These are phyloP conservation scores for Electrona antarctica DNA, from an alignment of 2,113 vertebrate genomes.

Conservation along the genomic window DNA sequence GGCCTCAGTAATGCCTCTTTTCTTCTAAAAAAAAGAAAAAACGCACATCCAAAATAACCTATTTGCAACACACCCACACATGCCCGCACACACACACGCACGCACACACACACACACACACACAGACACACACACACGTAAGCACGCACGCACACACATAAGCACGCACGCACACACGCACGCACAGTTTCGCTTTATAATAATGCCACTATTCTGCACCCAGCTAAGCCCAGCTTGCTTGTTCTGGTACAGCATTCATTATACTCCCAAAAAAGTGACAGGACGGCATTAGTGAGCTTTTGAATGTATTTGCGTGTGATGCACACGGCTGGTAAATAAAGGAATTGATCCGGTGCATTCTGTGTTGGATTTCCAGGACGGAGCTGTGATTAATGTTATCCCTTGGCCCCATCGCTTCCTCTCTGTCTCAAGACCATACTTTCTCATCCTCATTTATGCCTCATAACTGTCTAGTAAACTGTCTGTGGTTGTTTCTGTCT, in stretches of 20 bases:
- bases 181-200: constrained; percentile 68
- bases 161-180: too few relatives aligned
- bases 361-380: constrained; percentile 74
- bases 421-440: constrained; percentile 16
- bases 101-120: neutral
- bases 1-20: constrained; percentile 76
- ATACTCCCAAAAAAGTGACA: constrained; percentile 65
- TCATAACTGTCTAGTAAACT: constrained; percentile 15
- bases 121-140: too few relatives aligned
- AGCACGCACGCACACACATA: too few relatives aligned
- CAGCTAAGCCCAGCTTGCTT: constrained; percentile 73
- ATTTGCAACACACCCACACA: constrained; percentile 81
- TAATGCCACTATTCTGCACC: constrained; percentile 66
- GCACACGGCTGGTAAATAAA: constrained; percentile 74
- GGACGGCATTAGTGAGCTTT: constrained; percentile 72
- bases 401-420: constrained; percentile 25
- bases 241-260: constrained; percentile 67
- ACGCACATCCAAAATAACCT: constrained; percentile 74
- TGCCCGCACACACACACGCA: constrained; percentile 56
- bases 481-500: constrained; percentile 1
- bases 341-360: constrained; percentile 70
- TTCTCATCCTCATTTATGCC: constrained; percentile 57
- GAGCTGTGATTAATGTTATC: constrained; percentile 59
- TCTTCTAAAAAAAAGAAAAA: constrained; percentile 53
- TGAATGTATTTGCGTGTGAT: constrained; percentile 80